Evolutionary conservation across 92 coral and sea anemone genomes (phyloP).

Genomic region (Anthopleura xanthogrammica): DNA sequence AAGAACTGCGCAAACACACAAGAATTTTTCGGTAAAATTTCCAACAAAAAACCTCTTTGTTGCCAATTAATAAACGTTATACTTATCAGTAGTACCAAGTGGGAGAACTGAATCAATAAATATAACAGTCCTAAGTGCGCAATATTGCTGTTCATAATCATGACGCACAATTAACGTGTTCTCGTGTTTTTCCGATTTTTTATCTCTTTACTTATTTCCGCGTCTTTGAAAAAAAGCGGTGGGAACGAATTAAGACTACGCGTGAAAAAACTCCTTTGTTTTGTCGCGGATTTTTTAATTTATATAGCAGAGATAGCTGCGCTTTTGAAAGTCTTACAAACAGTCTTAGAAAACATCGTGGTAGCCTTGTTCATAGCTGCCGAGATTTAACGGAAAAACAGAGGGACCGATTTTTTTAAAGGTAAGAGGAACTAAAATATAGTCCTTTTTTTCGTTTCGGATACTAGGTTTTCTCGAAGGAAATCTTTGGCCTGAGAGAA

Average conservation of each 20-base stretch:
- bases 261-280: background rate
- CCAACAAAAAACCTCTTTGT: background rate
- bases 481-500: no score
- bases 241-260: background rate
- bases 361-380: no score
- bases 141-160: background rate
- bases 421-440: no score
- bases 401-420: no score
- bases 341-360: no score
- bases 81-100: background rate
- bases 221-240: background rate
- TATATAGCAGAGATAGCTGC: background rate
- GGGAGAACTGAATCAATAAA: background rate
- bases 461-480: no score
- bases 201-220: background rate
- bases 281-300: background rate
- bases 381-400: no score
- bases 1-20: background rate
- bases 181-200: background rate
- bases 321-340: no score
- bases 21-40: background rate
- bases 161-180: background rate
- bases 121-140: background rate
- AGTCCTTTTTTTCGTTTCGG: no score
- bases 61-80: background rate